These are phyloP conservation scores for Campaea margaritaria DNA, from an alignment of 2,888 invertebrate species.

Conservation along the genomic window DNA sequence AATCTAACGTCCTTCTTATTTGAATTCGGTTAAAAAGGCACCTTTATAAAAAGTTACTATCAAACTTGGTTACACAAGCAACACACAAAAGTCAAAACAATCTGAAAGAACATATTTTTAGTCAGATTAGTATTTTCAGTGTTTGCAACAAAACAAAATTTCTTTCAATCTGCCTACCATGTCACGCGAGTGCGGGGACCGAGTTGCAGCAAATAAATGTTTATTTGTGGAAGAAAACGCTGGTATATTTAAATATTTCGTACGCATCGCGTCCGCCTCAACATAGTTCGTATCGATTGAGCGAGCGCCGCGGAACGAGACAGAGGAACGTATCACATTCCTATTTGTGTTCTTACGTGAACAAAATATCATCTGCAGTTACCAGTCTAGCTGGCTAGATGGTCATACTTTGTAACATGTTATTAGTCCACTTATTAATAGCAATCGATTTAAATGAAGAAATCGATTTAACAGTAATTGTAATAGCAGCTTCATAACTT, in stretches of 20 bases:
- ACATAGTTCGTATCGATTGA: conserved; percentile 74
- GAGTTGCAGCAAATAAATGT: conserved; percentile 36
- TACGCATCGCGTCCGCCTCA: conserved; percentile 47
- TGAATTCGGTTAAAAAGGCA: too few relatives aligned
- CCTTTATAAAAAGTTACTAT: too few relatives aligned
- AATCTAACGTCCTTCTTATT: too few relatives aligned
- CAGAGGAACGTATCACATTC: conserved; percentile 47
- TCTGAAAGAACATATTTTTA: background rate
- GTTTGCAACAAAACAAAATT: conserved; percentile 15
- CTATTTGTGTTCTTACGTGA: conserved; percentile 64
- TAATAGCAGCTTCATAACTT: conserved; percentile 1
- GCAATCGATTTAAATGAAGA: conserved; percentile 6
- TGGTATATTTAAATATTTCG: conserved; percentile 55
- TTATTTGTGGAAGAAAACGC: conserved; percentile 40
- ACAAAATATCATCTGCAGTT: conserved; percentile 51
- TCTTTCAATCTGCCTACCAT: conserved; percentile 30
- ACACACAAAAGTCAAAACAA: background rate
- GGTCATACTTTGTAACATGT: conserved; percentile 19
- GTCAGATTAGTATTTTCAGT: conserved; percentile 6
- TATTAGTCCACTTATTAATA: conserved; percentile 24
- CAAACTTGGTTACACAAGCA: too few relatives aligned
- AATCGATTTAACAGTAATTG: conserved; percentile 11
- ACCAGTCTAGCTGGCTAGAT: conserved; percentile 35
- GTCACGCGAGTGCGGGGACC: conserved; percentile 38
- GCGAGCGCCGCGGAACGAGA: conserved; percentile 53